phyloP scores from a whole-genome alignment of 2,797 vertebrate species.

The Halcyon smyrnensis region DNA sequence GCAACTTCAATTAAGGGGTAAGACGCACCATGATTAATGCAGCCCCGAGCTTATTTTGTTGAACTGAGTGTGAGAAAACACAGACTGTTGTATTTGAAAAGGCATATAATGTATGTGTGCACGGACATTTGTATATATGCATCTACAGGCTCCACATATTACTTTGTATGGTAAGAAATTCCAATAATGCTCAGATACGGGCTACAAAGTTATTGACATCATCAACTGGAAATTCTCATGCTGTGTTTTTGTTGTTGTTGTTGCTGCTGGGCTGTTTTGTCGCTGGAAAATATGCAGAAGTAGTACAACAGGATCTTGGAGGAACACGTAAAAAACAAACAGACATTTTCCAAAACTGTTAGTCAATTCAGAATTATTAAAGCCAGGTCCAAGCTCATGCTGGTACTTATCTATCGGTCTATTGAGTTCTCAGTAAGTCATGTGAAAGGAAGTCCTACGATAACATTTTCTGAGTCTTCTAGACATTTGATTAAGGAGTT shows the following conservation, averaged over 20 bases:
- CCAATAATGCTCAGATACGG: conserved; percentile 45
- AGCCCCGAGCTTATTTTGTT: background rate
- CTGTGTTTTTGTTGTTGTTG: conserved; percentile 40
- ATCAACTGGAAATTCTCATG: conserved; percentile 29
- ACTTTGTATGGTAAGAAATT: conserved; percentile 63
- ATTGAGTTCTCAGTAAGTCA: conserved; percentile 85
- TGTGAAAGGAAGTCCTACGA: conserved; percentile 86
- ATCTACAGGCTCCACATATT: background rate
- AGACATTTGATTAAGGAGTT: conserved; percentile 90
- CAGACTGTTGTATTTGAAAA: conserved; percentile 51
- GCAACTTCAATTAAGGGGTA: conserved; percentile 1
- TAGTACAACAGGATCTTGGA: conserved; percentile 25
- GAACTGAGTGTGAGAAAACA: conserved; percentile 20
- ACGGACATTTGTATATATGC: conserved; percentile 5
- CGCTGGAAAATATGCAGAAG: background rate
- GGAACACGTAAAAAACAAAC: background rate
- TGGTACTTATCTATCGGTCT: conserved; percentile 84
- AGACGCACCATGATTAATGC: background rate
- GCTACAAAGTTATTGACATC: conserved; percentile 41
- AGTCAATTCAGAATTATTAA: conserved; percentile 77
- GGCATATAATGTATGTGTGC: background rate
- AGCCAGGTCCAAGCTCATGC: conserved; percentile 74
- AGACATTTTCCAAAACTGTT: conserved; percentile 66
- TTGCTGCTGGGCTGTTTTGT: conserved; percentile 35
- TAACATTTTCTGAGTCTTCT: conserved; percentile 87